Conservation (phyloP, 2,797 vertebrate genomes). For the Nyctibius grandis region DNA sequence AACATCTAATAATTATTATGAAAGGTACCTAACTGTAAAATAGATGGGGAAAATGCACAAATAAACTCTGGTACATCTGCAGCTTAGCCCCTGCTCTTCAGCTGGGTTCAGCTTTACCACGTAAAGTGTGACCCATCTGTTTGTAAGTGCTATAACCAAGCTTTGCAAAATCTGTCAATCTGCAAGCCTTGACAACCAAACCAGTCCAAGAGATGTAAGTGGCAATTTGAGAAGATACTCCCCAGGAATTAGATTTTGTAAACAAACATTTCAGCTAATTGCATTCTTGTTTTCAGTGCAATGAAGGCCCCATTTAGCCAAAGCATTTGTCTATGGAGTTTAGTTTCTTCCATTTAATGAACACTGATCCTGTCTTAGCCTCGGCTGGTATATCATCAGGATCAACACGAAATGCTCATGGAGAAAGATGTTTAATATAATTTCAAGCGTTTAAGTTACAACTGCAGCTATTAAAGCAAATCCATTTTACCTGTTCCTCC, state of each 20-base stretch:
- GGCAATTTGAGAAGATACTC: constrained; percentile 61
- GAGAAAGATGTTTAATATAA: constrained; percentile 32
- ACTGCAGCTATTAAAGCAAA: constrained; percentile 34
- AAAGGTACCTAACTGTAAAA: background rate
- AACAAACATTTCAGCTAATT: constrained; percentile 75
- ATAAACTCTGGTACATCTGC: background rate
- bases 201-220: constrained; percentile 40
- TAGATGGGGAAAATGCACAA: background rate
- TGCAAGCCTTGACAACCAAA: constrained; percentile 53
- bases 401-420: constrained; percentile 56
- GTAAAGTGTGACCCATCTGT: background rate
- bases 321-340: constrained; percentile 56
- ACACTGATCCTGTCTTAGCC: constrained; percentile 45
- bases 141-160: background rate
- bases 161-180: constrained; percentile 34
- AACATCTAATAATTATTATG: background rate
- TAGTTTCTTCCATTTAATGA: constrained; percentile 59
- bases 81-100: background rate
- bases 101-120: background rate
- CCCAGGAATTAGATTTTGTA: constrained; percentile 71
- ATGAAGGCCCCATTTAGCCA: constrained; percentile 64
- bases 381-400: constrained; percentile 20
- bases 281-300: constrained; percentile 70
- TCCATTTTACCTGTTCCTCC: constrained; percentile 36
- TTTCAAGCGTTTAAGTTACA: constrained; percentile 57